Evolutionary conservation across 2,888 invertebrate genomes (phyloP).

Genomic region (Amblyteles armatorius): DNA sequence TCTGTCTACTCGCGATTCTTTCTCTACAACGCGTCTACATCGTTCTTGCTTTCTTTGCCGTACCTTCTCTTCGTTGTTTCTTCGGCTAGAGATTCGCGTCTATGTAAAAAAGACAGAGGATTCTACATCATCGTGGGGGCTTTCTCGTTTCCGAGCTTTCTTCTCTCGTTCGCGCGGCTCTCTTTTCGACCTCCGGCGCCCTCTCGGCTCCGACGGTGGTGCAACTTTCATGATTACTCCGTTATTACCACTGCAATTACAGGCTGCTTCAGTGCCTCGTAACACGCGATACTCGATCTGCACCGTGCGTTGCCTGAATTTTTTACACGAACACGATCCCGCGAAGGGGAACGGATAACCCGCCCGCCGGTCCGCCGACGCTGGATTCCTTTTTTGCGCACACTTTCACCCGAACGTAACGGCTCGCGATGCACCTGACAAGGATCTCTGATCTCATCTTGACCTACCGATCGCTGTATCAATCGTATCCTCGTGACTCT

Average conservation of each 20-base stretch:
- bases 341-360: constrained; percentile 10
- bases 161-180: neutral
- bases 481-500: constrained; percentile 23
- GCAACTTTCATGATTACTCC: constrained; percentile 76
- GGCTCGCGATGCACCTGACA: neutral
- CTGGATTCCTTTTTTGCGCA: constrained; percentile 18
- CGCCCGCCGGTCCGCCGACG: neutral
- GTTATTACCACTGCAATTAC: constrained; percentile 76
- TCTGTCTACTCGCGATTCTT: constrained; percentile 41
- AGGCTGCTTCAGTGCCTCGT: constrained; percentile 70
- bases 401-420: constrained; percentile 26
- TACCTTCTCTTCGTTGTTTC: constrained; percentile 26
- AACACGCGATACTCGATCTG: constrained; percentile 75
- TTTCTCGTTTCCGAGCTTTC: constrained; percentile 10
- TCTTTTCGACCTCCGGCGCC: constrained; percentile 52
- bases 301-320: constrained; percentile 51
- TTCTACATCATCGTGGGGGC: constrained; percentile 7
- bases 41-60: constrained; percentile 1
- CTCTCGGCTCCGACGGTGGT: constrained; percentile 67
- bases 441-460: neutral
- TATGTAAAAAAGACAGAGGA: neutral
- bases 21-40: neutral
- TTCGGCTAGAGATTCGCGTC: constrained; percentile 1
- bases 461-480: neutral
- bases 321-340: constrained; percentile 44